phyloP scores from a whole-genome alignment of 2,888 invertebrate species.

The Paralinhomoeus sp. region DNA sequence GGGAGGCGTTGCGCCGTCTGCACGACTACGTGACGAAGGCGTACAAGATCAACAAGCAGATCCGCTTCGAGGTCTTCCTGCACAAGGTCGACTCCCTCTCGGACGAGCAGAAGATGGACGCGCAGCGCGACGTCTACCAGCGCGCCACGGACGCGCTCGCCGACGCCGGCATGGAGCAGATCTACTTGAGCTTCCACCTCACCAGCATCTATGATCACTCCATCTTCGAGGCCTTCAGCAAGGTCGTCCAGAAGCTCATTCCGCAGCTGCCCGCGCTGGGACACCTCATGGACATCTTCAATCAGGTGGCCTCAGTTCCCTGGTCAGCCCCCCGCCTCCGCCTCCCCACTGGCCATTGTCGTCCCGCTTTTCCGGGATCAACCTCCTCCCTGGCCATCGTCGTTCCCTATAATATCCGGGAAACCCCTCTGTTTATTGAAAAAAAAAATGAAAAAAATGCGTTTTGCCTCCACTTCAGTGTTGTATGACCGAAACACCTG shows the following conservation, averaged over 20 bases:
- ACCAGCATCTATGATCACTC: constrained; percentile 99
- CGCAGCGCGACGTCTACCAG: constrained; percentile 90
- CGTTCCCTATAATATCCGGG: too few relatives aligned
- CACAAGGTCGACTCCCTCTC: constrained; percentile 97
- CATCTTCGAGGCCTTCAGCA: constrained; percentile 98
- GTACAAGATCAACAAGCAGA: constrained; percentile 82
- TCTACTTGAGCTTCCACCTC: constrained; percentile 49
- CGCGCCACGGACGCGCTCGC: constrained; percentile 76
- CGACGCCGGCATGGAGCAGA: constrained; percentile 61
- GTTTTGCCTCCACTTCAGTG: too few relatives aligned
- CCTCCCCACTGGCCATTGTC: too few relatives aligned
- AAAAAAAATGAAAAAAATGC: too few relatives aligned
- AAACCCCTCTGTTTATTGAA: too few relatives aligned
- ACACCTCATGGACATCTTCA: constrained; percentile 84
- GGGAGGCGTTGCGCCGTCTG: constrained; percentile 74
- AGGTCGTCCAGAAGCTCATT: constrained; percentile 95
- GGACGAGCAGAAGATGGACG: constrained; percentile 97
- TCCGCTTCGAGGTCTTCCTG: constrained; percentile 84
- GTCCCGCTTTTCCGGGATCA: too few relatives aligned
- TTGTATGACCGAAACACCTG: too few relatives aligned
- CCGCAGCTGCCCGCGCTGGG: constrained; percentile 88
- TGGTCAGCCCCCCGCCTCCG: too few relatives aligned
- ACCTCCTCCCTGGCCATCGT: too few relatives aligned
- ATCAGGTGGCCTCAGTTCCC: constrained; percentile 76
- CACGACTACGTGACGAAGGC: constrained; percentile 68